phyloP scores from a whole-genome alignment of 2,797 vertebrate genomes.

The Chaetophractus vellerosus region DNA sequence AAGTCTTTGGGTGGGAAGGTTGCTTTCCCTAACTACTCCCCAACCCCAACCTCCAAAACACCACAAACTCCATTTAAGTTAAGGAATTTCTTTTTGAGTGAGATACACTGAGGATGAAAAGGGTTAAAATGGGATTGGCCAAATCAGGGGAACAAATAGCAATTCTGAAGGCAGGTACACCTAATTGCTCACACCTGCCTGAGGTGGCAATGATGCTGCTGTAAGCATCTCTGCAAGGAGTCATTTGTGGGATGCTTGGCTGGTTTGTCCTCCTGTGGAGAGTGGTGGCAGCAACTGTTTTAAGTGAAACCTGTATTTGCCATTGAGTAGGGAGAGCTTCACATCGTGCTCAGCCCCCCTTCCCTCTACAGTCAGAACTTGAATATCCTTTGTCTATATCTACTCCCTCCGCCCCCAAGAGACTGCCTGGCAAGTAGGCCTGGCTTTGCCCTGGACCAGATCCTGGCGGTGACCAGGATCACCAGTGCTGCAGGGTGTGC shows the following conservation, averaged over 20 bases:
- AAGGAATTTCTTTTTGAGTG: background rate
- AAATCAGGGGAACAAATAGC: background rate
- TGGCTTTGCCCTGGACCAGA: background rate
- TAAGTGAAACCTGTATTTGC: background rate
- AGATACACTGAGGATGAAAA: background rate
- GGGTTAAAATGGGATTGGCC: background rate
- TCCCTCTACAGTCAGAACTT: background rate
- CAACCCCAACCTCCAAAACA: background rate
- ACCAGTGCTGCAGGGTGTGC: background rate
- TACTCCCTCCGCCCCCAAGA: background rate
- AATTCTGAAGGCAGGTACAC: background rate
- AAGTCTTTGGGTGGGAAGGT: background rate
- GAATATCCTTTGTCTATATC: background rate
- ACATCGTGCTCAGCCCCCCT: background rate
- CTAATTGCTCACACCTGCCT: constrained; percentile 38
- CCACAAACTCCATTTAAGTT: background rate
- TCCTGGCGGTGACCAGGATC: background rate
- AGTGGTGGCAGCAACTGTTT: background rate
- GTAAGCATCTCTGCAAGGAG: background rate
- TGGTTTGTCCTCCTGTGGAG: background rate
- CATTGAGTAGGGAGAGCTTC: background rate
- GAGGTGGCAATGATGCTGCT: background rate
- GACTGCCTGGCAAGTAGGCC: background rate
- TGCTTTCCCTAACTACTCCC: background rate
- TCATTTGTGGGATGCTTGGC: background rate